Evolutionary conservation across 2,797 vertebrate species (phyloP).

Genomic region (Poeciliopsis presidionis): DNA sequence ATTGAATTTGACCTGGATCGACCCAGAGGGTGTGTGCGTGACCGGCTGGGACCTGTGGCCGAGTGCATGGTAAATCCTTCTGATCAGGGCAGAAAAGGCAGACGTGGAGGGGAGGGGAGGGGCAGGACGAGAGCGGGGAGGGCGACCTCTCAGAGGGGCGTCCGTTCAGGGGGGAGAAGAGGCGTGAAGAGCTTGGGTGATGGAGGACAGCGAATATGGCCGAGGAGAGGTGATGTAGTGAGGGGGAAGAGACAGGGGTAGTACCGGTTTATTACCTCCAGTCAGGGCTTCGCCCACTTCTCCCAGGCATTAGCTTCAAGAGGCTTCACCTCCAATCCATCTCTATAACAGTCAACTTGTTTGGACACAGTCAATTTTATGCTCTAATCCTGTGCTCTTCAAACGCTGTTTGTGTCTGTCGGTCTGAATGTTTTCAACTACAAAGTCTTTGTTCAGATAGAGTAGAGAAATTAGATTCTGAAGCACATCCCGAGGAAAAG

Average conservation of each 20-base stretch:
- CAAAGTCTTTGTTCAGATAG: slow-evolving; percentile 14
- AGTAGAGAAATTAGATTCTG: not conserved
- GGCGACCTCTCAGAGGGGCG: slow-evolving; percentile 42
- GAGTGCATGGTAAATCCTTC: slow-evolving; percentile 79
- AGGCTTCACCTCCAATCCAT: slow-evolving; percentile 68
- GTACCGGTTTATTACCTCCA: slow-evolving; percentile 66
- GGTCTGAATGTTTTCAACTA: slow-evolving; percentile 15
- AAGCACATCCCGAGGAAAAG: not conserved
- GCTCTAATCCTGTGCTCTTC: slow-evolving; percentile 49
- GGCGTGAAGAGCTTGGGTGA: slow-evolving; percentile 47
- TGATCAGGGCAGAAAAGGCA: slow-evolving; percentile 67
- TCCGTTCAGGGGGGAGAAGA: slow-evolving; percentile 41
- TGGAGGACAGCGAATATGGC: slow-evolving; percentile 48
- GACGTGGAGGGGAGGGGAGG: slow-evolving; percentile 12
- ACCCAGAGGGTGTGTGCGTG: slow-evolving; percentile 77
- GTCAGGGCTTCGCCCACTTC: slow-evolving; percentile 65
- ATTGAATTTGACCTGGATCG: slow-evolving; percentile 88
- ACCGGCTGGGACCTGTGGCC: slow-evolving; percentile 74
- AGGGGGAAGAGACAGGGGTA: slow-evolving; percentile 43
- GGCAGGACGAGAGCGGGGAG: slow-evolving; percentile 27
- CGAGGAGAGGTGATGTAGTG: slow-evolving; percentile 50
- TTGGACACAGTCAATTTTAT: slow-evolving; percentile 69
- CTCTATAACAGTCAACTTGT: slow-evolving; percentile 65
- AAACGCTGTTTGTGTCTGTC: slow-evolving; percentile 36
- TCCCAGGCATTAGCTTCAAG: slow-evolving; percentile 69